Conservation (phyloP, 2,888 invertebrate genomes). For the Chrysina gloriosa region DNA sequence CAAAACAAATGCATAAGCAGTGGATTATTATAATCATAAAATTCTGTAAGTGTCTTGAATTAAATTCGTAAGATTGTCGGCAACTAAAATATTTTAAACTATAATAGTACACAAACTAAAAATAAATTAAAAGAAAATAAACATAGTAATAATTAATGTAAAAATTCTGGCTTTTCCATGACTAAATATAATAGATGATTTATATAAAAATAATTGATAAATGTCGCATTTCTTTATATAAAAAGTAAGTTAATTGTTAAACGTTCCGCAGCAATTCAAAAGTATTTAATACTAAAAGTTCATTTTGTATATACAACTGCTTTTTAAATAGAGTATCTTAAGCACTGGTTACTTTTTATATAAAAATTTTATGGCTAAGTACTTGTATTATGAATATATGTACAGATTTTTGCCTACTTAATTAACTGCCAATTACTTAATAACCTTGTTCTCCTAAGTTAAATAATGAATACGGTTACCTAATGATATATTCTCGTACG, state of each 20-base stretch:
- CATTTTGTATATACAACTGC: constrained; percentile 23
- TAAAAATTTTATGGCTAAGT: constrained; percentile 44
- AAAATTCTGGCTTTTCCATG: constrained; percentile 30
- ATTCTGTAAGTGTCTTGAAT: constrained; percentile 14
- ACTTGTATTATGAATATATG: constrained; percentile 42
- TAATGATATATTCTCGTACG: constrained; percentile 8
- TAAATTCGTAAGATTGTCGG: constrained; percentile 32
- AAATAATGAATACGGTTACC: constrained; percentile 22
- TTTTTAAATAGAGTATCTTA: constrained; percentile 23
- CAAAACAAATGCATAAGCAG: constrained; percentile 30
- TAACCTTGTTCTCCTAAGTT: constrained; percentile 3
- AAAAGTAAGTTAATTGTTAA: constrained; percentile 38
- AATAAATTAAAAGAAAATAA: constrained; percentile 36
- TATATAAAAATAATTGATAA: constrained; percentile 36
- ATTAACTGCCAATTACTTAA: constrained; percentile 35
- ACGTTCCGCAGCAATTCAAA: background rate
- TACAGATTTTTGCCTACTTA: constrained; percentile 18
- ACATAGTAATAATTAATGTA: constrained; percentile 29
- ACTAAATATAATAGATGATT: constrained; percentile 32
- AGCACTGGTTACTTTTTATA: constrained; percentile 40
- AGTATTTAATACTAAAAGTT: constrained; percentile 24
- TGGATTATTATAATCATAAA: constrained; percentile 20
- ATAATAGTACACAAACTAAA: constrained; percentile 34
- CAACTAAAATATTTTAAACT: constrained; percentile 30
- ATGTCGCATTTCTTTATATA: constrained; percentile 34